Evolutionary conservation across 1,140 invertebrate species (phyloP), one percentile per base, ranked within the genome.

Genomic region (Drosophila ercepeae): DNA sequence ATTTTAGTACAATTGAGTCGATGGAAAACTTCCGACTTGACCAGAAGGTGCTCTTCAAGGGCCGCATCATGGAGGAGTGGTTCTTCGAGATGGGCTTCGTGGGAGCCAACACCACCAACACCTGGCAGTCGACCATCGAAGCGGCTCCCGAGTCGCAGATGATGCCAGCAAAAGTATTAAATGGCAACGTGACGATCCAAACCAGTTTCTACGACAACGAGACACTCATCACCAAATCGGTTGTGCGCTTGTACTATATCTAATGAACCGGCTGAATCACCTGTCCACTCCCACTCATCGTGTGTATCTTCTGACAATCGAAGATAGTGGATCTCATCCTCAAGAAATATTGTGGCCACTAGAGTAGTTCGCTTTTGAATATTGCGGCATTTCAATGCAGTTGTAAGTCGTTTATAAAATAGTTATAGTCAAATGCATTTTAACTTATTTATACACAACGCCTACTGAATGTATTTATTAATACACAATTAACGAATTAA

Each of bases 81-180:
- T 97, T 97, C 91, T 99, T 99, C 92, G 98, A 99, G 91, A 99
- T 99, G 95, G 99, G 99, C 36, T 99, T 98, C 92, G 98, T 99
- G 1, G 99, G 99, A 88, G 97, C 98, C 14, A 98, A 98, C 79
- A 99, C 98, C 14, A 99, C 98, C 41, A 99, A 99, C 92, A 99
- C 98, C 3, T 99, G 99, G 99, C 98, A 99, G 92, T 98, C 97
- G 59, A 93, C 98, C 14, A 99, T 99, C 77, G 98, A 99, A 93
- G 98, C 99, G 32, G 99, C 99, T 0, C 98, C 99, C 2, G 98
- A 99, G 92, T 98, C 97, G 65, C 98, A 99, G 93, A 99, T 99
- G 98, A 99, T 99, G 97, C 98, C 99, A 39, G 98, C 98, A 1
- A 98, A 97, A 92, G 94, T 99, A 69, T 93, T 99, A 71, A 99